Percentiles rank a stretch among this genome's conserved stretches.
Evolutionary conservation across 2,113 vertebrate genomes (phyloP).

Genomic region (Sinocyclocheilus rhinocerous): DNA sequence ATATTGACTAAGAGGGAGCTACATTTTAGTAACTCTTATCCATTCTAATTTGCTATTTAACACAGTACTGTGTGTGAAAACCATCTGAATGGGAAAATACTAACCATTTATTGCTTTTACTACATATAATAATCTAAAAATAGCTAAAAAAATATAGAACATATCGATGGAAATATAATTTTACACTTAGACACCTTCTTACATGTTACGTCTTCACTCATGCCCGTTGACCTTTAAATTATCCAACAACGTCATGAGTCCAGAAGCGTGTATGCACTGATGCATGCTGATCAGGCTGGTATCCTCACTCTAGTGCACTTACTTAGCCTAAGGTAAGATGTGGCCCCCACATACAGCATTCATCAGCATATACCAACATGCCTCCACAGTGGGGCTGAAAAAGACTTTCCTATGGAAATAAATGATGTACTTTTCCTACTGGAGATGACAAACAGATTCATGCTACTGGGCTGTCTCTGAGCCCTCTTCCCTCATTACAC

Average conservation of each 20-base stretch:
- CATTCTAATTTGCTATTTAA: not conserved
- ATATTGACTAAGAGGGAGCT: not conserved
- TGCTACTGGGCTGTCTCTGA: too few relatives aligned
- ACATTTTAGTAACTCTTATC: not conserved
- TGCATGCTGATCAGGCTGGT: conserved; percentile 39
- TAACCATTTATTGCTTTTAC: not conserved
- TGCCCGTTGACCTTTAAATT: conserved; percentile 35
- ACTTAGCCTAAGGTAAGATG: conserved; percentile 15
- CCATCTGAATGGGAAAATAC: not conserved
- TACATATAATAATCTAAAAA: not conserved
- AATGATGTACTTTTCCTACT: too few relatives aligned
- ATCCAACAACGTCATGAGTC: conserved; percentile 5
- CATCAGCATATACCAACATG: too few relatives aligned
- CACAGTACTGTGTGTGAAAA: not conserved
- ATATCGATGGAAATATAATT: not conserved
- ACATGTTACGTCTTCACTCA: not conserved
- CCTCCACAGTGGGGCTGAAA: too few relatives aligned
- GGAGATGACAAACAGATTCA: too few relatives aligned
- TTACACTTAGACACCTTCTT: too few relatives aligned
- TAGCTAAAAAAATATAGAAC: not conserved
- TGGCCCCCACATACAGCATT: conserved; percentile 10
- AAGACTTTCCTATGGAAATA: too few relatives aligned
- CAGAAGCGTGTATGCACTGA: conserved; percentile 37
- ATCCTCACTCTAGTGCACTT: conserved; percentile 31
- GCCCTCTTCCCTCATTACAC: too few relatives aligned